Evolutionary conservation across 2,888 invertebrate species (phyloP).

Genomic region (Polyommatus icarus): DNA sequence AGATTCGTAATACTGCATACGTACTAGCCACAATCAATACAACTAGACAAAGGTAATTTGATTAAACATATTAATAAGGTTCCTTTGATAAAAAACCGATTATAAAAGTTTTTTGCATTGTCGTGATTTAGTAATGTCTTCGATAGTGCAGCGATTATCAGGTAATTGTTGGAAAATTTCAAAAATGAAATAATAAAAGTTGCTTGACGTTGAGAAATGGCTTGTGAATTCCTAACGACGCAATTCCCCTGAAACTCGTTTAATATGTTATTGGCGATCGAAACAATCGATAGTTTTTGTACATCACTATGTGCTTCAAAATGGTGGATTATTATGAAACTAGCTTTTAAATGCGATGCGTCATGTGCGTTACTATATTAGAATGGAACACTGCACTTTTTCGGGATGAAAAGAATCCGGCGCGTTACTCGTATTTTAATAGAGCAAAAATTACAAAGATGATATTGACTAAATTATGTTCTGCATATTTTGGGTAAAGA

Average conservation of each 20-base stretch:
- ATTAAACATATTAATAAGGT: not conserved
- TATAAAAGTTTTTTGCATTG: not conserved
- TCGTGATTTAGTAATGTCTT: not conserved
- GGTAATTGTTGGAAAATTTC: conserved; percentile 21
- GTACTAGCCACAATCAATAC: no score
- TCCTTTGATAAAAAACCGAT: not conserved
- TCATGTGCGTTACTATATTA: no score
- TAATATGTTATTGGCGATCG: conserved; percentile 26
- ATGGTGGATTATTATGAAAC: not conserved
- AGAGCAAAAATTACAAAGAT: no score
- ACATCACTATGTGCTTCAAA: not conserved
- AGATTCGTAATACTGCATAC: no score
- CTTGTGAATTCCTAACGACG: conserved; percentile 29
- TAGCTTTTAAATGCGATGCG: not conserved
- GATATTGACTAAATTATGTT: no score
- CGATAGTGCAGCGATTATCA: not conserved
- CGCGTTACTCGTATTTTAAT: no score
- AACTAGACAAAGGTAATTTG: no score
- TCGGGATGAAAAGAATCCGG: no score
- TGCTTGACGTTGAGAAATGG: conserved; percentile 31
- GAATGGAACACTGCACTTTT: no score
- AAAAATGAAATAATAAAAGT: conserved; percentile 28
- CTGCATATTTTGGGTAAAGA: no score
- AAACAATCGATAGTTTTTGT: conserved; percentile 26
- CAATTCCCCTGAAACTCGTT: conserved; percentile 21